Evolutionary conservation across 2,797 vertebrate genomes (phyloP), one percentile per base, ranked within the genome.

Genomic region (Momotus momota): DNA sequence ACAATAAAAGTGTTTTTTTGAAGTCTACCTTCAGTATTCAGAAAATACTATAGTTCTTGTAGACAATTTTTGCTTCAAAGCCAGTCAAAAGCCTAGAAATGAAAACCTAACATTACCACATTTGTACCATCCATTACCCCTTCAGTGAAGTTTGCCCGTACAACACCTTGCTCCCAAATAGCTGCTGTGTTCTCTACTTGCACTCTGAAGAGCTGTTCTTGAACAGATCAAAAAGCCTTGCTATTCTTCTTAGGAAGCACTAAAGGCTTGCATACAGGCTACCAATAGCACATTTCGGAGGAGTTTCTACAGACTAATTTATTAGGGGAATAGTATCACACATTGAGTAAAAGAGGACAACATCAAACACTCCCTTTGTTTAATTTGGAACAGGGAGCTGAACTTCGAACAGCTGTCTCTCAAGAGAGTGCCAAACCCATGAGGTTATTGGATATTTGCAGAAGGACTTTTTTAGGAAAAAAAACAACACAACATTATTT

Each of bases 341-440:
- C 11, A 27, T 41, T 21, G 62, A 81, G 26, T 89, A 90, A 92
- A 85, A 82, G 2, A 17, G 87, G 89, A 94, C 31, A 21, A 81
- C 38, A 81, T 83, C 75, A 93, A 92, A 92, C 84, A 78, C 18
- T 88, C 38, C 15, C 57, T 90, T 60, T 74, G 48, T 85, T 92
- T 92, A 49, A 93, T 74, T 67, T 85, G 67, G 81, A 95, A 79
- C 52, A 85, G 71, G 43, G n/a, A 87, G 40, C 46, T 86, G 70
- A 83, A 81, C 83, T 91, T 86, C 13, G 12, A 93, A 54, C 38
- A 88, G 35, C 51, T 40, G 16, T 21, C 3, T 90, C 54, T 70
- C 73, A 79, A 79, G 21, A 79, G 20, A 94, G n/a, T 96, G 78
- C 40, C 90, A 95, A 93, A 94, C 26, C 55, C 51, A 84, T 2